Conservation (phyloP, 2,797 vertebrate species). For the Hippocampus kuda region DNA sequence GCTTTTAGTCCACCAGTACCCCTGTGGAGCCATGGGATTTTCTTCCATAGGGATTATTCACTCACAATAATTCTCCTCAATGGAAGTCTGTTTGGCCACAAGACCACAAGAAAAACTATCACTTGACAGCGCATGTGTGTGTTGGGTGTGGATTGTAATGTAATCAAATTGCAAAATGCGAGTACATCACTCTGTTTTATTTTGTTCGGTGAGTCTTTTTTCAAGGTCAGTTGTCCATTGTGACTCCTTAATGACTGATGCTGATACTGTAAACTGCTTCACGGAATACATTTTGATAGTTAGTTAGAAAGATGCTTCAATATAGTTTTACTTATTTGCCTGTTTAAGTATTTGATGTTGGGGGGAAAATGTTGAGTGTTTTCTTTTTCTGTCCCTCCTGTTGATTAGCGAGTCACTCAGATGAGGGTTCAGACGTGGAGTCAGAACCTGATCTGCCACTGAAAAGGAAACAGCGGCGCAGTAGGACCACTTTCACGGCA, state of each 20-base stretch:
- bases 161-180: neutral
- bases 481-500: conserved; percentile 90
- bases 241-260: neutral
- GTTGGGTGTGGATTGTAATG: conserved; percentile 3
- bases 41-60: conserved; percentile 34
- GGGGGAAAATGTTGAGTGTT: neutral
- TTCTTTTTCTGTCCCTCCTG: neutral
- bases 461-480: conserved; percentile 89
- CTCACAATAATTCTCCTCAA: conserved; percentile 39
- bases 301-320: neutral
- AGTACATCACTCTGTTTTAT: neutral
- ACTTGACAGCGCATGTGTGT: conserved; percentile 15
- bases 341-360: neutral
- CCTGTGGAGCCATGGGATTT: conserved; percentile 44
- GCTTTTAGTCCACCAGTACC: conserved; percentile 49
- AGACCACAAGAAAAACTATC: conserved; percentile 15
- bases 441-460: conserved; percentile 89
- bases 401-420: conserved; percentile 77
- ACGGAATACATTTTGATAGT: neutral
- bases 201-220: neutral
- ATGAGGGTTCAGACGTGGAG: conserved; percentile 91
- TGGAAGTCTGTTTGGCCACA: conserved; percentile 47
- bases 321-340: neutral
- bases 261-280: neutral
- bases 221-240: neutral